phyloP scores from a whole-genome alignment of 2,113 vertebrate genomes.

The Propithecus coquereli region DNA sequence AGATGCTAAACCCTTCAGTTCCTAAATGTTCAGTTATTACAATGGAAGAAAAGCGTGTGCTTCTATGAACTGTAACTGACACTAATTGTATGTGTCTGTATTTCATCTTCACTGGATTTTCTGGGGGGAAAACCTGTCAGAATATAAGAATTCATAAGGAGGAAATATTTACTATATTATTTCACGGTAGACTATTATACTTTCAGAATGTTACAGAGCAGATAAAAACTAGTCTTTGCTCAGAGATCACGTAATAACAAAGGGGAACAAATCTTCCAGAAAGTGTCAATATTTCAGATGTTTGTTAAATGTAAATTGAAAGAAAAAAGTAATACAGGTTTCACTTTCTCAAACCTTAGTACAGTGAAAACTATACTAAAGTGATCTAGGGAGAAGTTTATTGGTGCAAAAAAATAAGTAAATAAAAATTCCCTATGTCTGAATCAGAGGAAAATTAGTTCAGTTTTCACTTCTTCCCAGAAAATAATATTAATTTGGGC shows the following conservation, averaged over 20 bases:
- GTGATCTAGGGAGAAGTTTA: background rate
- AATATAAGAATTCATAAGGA: slow-evolving; percentile 52
- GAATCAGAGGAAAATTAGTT: background rate
- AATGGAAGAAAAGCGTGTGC: slow-evolving; percentile 62
- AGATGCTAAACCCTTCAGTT: slow-evolving; percentile 74
- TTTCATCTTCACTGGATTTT: slow-evolving; percentile 45
- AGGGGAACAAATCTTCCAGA: background rate
- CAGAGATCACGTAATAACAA: background rate
- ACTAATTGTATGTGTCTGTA: slow-evolving; percentile 73
- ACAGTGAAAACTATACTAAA: background rate
- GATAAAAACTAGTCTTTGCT: background rate
- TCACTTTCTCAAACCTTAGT: slow-evolving; percentile 11
- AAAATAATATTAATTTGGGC: background rate
- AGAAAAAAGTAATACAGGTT: background rate
- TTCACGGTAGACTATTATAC: background rate
- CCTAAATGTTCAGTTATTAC: slow-evolving; percentile 73
- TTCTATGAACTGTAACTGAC: slow-evolving; percentile 74
- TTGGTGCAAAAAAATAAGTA: background rate
- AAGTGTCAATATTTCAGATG: background rate
- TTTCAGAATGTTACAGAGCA: slow-evolving; percentile 12
- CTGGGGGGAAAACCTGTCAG: background rate
- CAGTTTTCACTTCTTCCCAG: background rate
- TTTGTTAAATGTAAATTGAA: background rate
- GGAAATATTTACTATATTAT: slow-evolving; percentile 48
- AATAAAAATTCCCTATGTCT: background rate